These are phyloP conservation scores for Sebastes vulpes DNA, from an alignment of 2,797 vertebrate genomes.

Conservation along the genomic window DNA sequence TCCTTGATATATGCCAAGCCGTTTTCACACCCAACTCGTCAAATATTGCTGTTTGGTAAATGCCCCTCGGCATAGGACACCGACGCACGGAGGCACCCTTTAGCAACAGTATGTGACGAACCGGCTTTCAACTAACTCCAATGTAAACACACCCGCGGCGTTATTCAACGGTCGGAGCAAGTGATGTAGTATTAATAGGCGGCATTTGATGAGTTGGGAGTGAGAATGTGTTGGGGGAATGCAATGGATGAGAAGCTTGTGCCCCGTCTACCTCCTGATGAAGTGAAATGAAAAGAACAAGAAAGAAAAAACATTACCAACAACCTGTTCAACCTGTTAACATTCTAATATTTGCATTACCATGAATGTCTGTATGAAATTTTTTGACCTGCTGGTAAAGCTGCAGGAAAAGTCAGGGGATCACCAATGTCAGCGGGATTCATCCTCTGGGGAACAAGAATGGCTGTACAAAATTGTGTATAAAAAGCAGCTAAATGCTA, in stretches of 20 bases:
- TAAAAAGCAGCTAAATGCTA: neutral
- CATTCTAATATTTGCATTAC: neutral
- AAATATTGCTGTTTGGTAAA: no score
- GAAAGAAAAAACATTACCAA: neutral
- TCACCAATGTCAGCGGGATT: neutral
- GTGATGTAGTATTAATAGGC: no score
- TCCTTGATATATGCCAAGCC: neutral
- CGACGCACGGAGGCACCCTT: no score
- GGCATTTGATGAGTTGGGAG: no score
- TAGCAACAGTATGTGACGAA: no score
- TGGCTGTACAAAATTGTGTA: neutral
- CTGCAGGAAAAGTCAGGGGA: neutral
- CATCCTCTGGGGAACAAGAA: neutral
- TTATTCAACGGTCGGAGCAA: no score
- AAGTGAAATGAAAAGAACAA: neutral
- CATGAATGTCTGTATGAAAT: neutral
- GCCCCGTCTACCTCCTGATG: neutral
- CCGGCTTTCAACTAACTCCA: no score
- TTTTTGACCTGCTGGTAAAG: neutral
- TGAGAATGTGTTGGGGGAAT: neutral
- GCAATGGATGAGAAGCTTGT: neutral
- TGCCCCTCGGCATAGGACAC: no score
- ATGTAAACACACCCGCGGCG: no score
- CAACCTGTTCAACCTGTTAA: neutral
- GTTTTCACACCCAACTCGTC: no score